Conservation (phyloP, 2,797 vertebrate genomes). For the Anisognathus igniventris region DNA sequence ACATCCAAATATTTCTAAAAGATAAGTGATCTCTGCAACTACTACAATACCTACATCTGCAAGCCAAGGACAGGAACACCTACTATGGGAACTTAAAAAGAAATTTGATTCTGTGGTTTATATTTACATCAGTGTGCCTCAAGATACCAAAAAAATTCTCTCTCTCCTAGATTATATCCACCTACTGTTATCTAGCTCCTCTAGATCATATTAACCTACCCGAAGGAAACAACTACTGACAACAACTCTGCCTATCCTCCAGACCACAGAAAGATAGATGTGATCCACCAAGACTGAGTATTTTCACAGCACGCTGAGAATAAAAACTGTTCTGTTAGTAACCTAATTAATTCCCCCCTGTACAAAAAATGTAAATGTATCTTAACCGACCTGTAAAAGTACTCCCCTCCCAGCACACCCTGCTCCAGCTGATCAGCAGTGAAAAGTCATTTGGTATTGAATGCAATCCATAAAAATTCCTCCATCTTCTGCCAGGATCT, state of each 20-base stretch:
- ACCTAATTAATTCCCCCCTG: not conserved
- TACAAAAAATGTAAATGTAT: not conserved
- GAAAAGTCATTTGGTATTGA: not conserved
- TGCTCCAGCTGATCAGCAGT: not conserved
- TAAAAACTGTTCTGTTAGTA: not conserved
- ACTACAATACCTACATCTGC: not conserved
- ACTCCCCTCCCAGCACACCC: not conserved
- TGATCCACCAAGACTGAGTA: not conserved
- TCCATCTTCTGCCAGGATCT: not conserved
- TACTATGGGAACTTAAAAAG: not conserved
- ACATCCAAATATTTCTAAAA: not conserved
- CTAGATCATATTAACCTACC: not conserved
- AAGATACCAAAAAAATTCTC: not conserved
- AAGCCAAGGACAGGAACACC: not conserved
- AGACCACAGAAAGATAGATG: not conserved
- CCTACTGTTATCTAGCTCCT: not conserved
- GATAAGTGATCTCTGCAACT: not conserved
- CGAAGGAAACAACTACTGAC: not conserved
- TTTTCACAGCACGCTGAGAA: not conserved
- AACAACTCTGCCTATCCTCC: not conserved
- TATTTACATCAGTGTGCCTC: not conserved
- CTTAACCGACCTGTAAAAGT: not conserved
- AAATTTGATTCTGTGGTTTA: not conserved
- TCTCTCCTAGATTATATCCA: not conserved
- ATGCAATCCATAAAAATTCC: not conserved